Percentiles rank a stretch among this genome's conserved stretches.
Evolutionary conservation across 2,113 vertebrate genomes (phyloP).

Genomic region (Siniperca chuatsi): DNA sequence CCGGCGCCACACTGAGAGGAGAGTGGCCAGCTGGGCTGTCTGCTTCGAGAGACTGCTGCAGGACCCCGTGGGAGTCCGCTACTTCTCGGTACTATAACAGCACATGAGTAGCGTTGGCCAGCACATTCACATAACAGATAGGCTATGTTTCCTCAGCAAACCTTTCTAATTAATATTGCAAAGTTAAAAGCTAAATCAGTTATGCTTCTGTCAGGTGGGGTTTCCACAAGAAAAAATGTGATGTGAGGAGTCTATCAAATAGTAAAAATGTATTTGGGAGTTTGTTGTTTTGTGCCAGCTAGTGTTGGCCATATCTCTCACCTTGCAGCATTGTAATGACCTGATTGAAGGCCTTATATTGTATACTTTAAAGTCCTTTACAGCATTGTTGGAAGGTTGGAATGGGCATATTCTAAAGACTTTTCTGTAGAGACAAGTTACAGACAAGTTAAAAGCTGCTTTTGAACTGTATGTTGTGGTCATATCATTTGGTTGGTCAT

Average conservation of each 20-base stretch:
- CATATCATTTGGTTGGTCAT: not conserved
- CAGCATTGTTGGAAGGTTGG: not conserved
- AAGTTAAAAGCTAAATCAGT: not conserved
- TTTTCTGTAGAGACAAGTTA: not conserved
- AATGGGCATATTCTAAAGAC: not conserved
- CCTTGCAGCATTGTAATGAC: not conserved
- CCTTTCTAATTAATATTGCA: not conserved
- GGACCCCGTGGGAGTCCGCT: conserved; percentile 92
- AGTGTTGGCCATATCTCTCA: not conserved
- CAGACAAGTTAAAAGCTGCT: not conserved
- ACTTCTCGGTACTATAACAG: conserved; percentile 91
- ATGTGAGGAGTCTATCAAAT: not conserved
- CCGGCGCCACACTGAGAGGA: conserved; percentile 89
- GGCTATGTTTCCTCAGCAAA: not conserved
- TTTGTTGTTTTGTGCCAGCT: not conserved
- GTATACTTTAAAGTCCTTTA: not conserved
- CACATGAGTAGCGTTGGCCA: not conserved
- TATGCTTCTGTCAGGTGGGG: not conserved
- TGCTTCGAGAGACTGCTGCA: conserved; percentile 98
- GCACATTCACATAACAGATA: not conserved
- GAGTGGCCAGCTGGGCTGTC: conserved; percentile 96
- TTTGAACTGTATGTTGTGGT: not conserved
- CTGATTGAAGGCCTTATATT: not conserved
- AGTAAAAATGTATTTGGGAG: not conserved
- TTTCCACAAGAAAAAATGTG: not conserved